phyloP scores from a whole-genome alignment of 2,888 invertebrate genomes.

The Drosophila limbata region DNA sequence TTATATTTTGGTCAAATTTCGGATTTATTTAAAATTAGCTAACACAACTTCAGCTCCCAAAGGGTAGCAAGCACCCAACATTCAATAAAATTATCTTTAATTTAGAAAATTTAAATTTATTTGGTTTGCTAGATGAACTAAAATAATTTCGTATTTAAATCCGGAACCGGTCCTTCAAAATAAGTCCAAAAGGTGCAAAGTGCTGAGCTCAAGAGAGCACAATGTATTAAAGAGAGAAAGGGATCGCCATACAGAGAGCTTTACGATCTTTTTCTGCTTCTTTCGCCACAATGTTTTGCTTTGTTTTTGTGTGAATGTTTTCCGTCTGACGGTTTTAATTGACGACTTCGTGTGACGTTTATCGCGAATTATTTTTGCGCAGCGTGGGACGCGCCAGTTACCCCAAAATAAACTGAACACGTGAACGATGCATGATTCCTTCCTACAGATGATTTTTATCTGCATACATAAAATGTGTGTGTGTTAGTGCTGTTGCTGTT shows the following conservation, averaged over 20 bases:
- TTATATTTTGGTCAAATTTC: too few species aligned
- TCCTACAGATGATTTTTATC: constrained; percentile 31
- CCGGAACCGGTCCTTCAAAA: too few species aligned
- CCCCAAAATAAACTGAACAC: constrained; percentile 56
- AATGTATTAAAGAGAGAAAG: background rate
- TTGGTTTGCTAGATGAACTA: too few species aligned
- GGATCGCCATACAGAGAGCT: background rate
- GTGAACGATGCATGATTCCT: constrained; percentile 65
- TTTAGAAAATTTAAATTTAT: too few species aligned
- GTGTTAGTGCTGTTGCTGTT: constrained; percentile 28
- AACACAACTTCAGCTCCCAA: too few species aligned
- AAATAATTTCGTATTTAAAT: too few species aligned
- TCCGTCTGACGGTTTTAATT: constrained; percentile 38
- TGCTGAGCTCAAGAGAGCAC: constrained; percentile 10
- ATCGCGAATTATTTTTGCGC: constrained; percentile 49
- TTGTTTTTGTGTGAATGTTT: constrained; percentile 23
- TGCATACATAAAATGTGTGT: constrained; percentile 1
- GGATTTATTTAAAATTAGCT: too few species aligned
- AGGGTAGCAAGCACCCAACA: too few species aligned
- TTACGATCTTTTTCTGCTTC: constrained; percentile 8
- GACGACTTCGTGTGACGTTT: constrained; percentile 47
- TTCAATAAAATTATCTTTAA: too few species aligned
- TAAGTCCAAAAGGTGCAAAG: too few species aligned
- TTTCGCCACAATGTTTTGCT: constrained; percentile 26
- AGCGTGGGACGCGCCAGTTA: constrained; percentile 37